Conservation (phyloP, 2,888 invertebrate species). For the Pemphredon lugubris region DNA sequence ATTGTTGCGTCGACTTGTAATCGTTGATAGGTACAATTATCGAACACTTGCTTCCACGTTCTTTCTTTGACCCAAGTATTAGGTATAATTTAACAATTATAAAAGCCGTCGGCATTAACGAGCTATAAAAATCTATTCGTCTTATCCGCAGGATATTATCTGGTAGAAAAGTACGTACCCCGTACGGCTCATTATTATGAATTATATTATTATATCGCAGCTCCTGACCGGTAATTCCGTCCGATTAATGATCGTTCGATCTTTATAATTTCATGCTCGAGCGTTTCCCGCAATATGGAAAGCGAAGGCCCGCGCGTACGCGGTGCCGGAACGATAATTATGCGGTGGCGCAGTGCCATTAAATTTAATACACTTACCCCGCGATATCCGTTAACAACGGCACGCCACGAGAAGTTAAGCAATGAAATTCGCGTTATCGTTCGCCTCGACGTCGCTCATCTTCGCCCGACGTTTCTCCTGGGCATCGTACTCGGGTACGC, state of each 20-base stretch:
- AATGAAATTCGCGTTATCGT: conserved; percentile 40
- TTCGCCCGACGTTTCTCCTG: conserved; percentile 14
- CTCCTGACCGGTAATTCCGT: conserved; percentile 27
- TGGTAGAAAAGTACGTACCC: conserved; percentile 21
- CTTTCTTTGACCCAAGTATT: too few species aligned
- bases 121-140: conserved; percentile 12
- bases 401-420: conserved; percentile 7
- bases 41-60: not conserved
- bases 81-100: too few species aligned
- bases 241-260: conserved; percentile 41
- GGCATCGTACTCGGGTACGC: conserved; percentile 8
- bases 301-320: conserved; percentile 12
- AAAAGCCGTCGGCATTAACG: conserved; percentile 42
- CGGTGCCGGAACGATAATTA: conserved; percentile 25
- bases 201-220: conserved; percentile 36
- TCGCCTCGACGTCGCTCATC: not conserved
- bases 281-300: conserved; percentile 24
- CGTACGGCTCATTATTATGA: conserved; percentile 21
- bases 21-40: not conserved
- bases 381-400: conserved; percentile 4
- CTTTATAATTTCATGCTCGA: conserved; percentile 43
- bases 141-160: not conserved
- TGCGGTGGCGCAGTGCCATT: conserved; percentile 29
- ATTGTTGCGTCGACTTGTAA: not conserved
- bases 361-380: too few species aligned